Percentiles rank a stretch among this genome's conserved stretches.
phyloP scores from a whole-genome alignment of 2,888 invertebrate species.

The Erebia palarica region DNA sequence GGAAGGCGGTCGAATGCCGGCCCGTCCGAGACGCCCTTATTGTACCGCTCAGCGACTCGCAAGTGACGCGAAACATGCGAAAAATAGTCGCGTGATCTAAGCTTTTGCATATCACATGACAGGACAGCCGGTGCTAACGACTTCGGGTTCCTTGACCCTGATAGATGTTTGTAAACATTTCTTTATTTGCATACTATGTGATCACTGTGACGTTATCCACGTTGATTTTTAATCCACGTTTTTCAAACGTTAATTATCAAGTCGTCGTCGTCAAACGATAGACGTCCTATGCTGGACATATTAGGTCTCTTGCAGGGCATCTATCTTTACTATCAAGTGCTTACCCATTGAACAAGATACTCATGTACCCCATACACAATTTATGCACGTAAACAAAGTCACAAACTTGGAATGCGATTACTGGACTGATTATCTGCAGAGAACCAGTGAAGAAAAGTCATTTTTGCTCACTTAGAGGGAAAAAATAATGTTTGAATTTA shows the following conservation, averaged over 20 bases:
- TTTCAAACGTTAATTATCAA: no score
- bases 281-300: no score
- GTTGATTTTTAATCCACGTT: no score
- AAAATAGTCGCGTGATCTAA: slow-evolving; percentile 4
- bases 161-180: slow-evolving; percentile 25
- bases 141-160: slow-evolving; percentile 25
- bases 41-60: not conserved
- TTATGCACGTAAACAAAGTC: not conserved
- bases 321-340: no score
- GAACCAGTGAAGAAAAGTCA: no score
- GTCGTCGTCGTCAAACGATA: no score
- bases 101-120: not conserved
- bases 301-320: no score
- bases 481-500: no score
- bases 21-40: slow-evolving; percentile 10
- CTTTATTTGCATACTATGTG: not conserved
- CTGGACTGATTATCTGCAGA: not conserved
- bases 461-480: no score
- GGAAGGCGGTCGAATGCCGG: slow-evolving; percentile 44
- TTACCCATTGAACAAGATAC: not conserved
- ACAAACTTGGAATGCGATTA: not conserved
- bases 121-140: not conserved
- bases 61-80: no score
- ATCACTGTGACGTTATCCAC: no score
- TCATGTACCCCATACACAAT: not conserved